Evolutionary conservation across 2,888 invertebrate genomes (phyloP).

Genomic region (Tenthredo amoena): DNA sequence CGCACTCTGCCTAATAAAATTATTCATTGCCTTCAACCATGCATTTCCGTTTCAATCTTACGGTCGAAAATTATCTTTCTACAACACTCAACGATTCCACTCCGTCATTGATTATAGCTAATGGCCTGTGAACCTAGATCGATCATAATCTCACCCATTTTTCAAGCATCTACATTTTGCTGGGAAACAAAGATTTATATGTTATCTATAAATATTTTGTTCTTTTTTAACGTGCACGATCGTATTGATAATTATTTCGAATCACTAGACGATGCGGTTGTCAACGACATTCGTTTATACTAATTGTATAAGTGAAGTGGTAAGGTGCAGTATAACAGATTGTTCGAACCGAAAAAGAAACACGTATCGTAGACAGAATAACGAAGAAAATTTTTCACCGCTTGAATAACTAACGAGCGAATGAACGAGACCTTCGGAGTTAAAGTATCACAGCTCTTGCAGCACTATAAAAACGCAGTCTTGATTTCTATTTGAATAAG

Average conservation of each 20-base stretch:
- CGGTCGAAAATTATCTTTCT: constrained; percentile 12
- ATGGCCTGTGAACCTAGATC: background rate
- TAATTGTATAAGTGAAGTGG: background rate
- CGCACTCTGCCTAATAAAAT: constrained; percentile 14
- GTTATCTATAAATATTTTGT: background rate
- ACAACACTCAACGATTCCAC: background rate
- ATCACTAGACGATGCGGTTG: background rate
- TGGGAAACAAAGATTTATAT: background rate
- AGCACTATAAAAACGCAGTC: background rate
- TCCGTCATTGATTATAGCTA: background rate
- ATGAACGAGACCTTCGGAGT: background rate
- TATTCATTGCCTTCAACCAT: constrained; percentile 14
- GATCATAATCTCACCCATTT: background rate
- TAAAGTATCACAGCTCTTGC: background rate
- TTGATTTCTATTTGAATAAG: constrained; percentile 27
- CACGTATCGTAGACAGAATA: background rate
- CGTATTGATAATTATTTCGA: background rate
- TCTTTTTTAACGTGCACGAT: background rate
- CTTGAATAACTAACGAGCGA: background rate
- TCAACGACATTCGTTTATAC: background rate
- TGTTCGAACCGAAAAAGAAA: background rate
- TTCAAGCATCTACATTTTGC: background rate
- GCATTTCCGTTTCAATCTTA: background rate
- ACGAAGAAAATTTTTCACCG: background rate
- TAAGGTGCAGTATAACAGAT: background rate